These are phyloP conservation scores for Melitaea cinxia DNA, from an alignment of 1,140 invertebrate genomes.

Conservation along the genomic window DNA sequence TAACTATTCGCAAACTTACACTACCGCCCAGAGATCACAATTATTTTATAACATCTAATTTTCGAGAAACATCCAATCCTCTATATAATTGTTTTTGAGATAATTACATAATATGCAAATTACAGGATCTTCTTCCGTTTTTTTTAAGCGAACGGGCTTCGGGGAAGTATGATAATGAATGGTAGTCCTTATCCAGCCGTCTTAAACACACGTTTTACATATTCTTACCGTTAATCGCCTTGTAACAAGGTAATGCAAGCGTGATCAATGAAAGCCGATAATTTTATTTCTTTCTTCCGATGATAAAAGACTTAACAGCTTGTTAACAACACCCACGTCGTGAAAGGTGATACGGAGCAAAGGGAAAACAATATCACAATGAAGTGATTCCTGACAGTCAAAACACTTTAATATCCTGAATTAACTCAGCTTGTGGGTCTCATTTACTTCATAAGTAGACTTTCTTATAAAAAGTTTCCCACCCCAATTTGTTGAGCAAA, in stretches of 20 bases:
- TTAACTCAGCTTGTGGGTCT: too few relatives aligned
- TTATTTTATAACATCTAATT: slow-evolving; percentile 23
- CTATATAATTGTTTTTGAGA: slow-evolving; percentile 28
- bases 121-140: slow-evolving; percentile 21
- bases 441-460: neutral
- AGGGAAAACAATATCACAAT: neutral
- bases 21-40: neutral
- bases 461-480: neutral
- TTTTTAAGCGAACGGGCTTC: slow-evolving; percentile 16
- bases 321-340: slow-evolving; percentile 36
- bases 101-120: slow-evolving; percentile 33
- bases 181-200: slow-evolving; percentile 25
- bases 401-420: neutral
- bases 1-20: too few relatives aligned
- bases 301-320: slow-evolving; percentile 47
- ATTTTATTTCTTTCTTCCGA: slow-evolving; percentile 30
- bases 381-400: slow-evolving; percentile 1
- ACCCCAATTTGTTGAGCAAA: too few relatives aligned
- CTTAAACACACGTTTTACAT: slow-evolving; percentile 37
- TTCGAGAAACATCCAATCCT: slow-evolving; percentile 23
- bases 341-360: slow-evolving; percentile 8
- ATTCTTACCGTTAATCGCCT: slow-evolving; percentile 29
- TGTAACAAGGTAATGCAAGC: slow-evolving; percentile 34
- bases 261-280: slow-evolving; percentile 34
- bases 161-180: slow-evolving; percentile 29